A percentile compares a stretch with the other conserved stretches of the same genome.
phyloP scores from a whole-genome alignment of 2,797 vertebrate genomes.

The Pachyuromys duprasi region DNA sequence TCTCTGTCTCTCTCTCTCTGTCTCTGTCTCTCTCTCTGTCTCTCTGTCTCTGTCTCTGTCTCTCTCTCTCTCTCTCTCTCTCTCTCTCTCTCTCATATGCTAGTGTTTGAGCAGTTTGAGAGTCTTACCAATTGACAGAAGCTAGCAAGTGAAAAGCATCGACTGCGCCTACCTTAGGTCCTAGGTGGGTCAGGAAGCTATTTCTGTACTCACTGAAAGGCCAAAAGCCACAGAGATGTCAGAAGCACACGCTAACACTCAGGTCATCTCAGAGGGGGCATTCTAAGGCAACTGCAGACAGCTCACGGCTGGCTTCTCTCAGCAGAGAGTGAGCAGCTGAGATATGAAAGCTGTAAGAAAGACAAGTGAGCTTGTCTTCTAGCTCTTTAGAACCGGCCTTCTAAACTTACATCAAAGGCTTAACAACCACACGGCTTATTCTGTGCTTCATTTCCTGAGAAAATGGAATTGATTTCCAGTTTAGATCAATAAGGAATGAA shows the following conservation, averaged over 20 bases:
- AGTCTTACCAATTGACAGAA: neutral
- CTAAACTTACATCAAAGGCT: neutral
- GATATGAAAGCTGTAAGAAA: neutral
- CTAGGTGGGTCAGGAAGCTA: neutral
- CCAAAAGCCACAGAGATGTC: neutral
- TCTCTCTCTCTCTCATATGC: neutral
- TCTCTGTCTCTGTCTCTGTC: neutral
- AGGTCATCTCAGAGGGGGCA: neutral
- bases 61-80: neutral
- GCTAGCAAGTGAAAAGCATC: neutral
- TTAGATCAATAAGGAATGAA: neutral
- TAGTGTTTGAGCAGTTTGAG: neutral
- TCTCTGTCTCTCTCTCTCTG: neutral
- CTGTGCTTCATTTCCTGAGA: slow-evolving; percentile 8
- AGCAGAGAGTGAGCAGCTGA: neutral
- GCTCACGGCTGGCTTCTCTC: neutral
- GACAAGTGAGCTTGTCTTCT: neutral
- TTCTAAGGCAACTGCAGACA: neutral
- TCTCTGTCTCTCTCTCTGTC: neutral
- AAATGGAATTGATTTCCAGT: neutral
- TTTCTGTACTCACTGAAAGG: neutral
- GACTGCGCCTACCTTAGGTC: neutral
- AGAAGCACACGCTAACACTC: neutral
- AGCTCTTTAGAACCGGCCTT: too few relatives aligned
- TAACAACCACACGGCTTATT: neutral